These are phyloP conservation scores for Thripadectes ignobilis DNA, from an alignment of 2,797 vertebrate genomes.

Conservation along the genomic window DNA sequence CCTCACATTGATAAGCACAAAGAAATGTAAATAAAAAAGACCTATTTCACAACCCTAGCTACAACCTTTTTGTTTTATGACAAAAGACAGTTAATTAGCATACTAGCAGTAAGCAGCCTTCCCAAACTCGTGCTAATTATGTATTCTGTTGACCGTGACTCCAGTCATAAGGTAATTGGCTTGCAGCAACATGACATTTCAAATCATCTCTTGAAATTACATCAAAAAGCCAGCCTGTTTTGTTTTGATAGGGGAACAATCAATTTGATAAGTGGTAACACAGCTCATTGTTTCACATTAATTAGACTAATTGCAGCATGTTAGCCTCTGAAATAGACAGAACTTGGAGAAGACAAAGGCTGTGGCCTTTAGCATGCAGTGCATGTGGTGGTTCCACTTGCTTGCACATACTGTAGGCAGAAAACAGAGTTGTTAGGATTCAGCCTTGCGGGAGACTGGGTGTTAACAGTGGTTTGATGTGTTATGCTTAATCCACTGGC, in stretches of 20 bases:
- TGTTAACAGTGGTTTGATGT: constrained; percentile 67
- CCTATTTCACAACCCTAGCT: constrained; percentile 76
- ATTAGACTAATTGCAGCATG: constrained; percentile 91
- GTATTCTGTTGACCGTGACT: constrained; percentile 88
- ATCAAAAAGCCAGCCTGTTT: constrained; percentile 88
- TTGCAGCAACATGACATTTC: constrained; percentile 91
- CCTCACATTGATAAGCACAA: constrained; percentile 76
- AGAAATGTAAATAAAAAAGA: constrained; percentile 85
- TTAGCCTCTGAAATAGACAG: constrained; percentile 87
- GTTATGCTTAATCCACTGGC: constrained; percentile 59
- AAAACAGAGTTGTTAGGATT: constrained; percentile 74
- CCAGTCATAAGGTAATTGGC: constrained; percentile 90
- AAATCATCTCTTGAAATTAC: constrained; percentile 93
- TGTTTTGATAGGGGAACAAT: constrained; percentile 92
- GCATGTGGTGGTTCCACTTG: constrained; percentile 72
- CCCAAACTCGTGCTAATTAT: constrained; percentile 88
- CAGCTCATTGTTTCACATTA: constrained; percentile 92
- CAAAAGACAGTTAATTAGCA: constrained; percentile 89
- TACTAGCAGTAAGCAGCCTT: constrained; percentile 84
- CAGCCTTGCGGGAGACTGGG: constrained; percentile 69
- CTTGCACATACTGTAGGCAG: constrained; percentile 72
- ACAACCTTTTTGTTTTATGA: constrained; percentile 84
- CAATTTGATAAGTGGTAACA: constrained; percentile 93
- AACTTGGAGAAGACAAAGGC: constrained; percentile 85
- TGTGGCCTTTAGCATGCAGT: constrained; percentile 78